Conservation (phyloP, 2,797 vertebrate species). For the Aulostomus chinensis region DNA sequence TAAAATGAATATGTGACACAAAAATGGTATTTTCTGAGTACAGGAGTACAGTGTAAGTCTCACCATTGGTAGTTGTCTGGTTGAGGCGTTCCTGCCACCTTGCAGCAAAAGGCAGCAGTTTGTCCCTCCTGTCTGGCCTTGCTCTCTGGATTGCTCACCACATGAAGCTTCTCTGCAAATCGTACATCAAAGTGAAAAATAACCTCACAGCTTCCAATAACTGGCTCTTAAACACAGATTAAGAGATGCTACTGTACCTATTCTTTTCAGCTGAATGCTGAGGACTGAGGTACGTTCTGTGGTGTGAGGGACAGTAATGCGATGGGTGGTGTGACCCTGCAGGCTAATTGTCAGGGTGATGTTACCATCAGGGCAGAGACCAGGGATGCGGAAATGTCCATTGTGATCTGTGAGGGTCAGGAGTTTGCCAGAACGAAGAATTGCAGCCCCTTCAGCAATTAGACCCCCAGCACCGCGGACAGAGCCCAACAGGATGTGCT, state of each 20-base stretch:
- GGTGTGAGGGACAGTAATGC: conserved; percentile 75
- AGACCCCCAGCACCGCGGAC: conserved; percentile 87
- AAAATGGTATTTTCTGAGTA: not conserved
- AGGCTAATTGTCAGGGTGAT: conserved; percentile 85
- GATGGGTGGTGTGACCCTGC: conserved; percentile 79
- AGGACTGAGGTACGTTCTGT: conserved; percentile 81
- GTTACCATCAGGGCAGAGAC: conserved; percentile 91
- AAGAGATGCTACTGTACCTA: conserved; percentile 77
- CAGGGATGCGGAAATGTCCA: conserved; percentile 89
- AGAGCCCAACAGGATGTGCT: conserved; percentile 85
- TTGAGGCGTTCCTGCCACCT: conserved; percentile 84
- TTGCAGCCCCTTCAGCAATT: conserved; percentile 63
- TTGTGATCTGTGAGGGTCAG: conserved; percentile 85
- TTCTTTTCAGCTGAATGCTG: conserved; percentile 84
- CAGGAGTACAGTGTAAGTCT: conserved; percentile 29
- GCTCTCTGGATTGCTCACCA: conserved; percentile 85
- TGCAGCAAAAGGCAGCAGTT: conserved; percentile 90
- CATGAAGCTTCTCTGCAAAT: conserved; percentile 86
- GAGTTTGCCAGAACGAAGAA: conserved; percentile 81
- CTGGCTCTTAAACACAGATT: not conserved
- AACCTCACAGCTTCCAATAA: not conserved
- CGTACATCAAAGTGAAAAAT: conserved; percentile 2
- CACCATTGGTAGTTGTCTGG: conserved; percentile 92
- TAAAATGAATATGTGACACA: conserved; percentile 3
- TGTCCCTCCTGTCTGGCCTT: conserved; percentile 89